phyloP scores from a whole-genome alignment of 2,113 vertebrate genomes.

The Phalacrocorax carbo region DNA sequence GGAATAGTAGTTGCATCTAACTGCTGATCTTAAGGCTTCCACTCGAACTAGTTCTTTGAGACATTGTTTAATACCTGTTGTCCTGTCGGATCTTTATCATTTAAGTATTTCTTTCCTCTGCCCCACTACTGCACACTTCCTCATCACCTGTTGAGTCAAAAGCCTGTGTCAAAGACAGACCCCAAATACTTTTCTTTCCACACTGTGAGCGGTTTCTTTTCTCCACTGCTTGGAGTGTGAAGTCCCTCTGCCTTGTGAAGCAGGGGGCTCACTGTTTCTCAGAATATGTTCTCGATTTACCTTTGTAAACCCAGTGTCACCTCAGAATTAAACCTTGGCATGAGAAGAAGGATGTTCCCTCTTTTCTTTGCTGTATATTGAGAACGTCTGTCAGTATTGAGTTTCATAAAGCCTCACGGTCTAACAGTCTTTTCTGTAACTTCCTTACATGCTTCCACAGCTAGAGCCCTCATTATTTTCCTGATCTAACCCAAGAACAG shows the following conservation, averaged over 20 bases:
- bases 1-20: neutral
- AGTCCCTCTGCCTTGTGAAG: neutral
- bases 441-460: neutral
- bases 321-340: conserved; percentile 17
- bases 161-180: neutral
- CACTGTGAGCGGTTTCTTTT: neutral
- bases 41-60: neutral
- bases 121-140: neutral
- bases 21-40: neutral
- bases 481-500: neutral
- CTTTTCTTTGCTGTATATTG: neutral
- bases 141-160: neutral
- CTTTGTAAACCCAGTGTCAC: neutral
- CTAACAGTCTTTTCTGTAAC: neutral
- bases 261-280: neutral
- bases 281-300: neutral
- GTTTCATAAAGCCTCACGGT: neutral
- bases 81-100: neutral
- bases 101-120: neutral
- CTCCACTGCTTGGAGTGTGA: neutral
- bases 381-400: neutral
- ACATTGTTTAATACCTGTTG: neutral
- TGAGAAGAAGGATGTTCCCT: neutral
- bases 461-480: neutral
- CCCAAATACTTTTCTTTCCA: neutral